phyloP scores from a whole-genome alignment of 2,113 vertebrate species.

The Gavia stellata region DNA sequence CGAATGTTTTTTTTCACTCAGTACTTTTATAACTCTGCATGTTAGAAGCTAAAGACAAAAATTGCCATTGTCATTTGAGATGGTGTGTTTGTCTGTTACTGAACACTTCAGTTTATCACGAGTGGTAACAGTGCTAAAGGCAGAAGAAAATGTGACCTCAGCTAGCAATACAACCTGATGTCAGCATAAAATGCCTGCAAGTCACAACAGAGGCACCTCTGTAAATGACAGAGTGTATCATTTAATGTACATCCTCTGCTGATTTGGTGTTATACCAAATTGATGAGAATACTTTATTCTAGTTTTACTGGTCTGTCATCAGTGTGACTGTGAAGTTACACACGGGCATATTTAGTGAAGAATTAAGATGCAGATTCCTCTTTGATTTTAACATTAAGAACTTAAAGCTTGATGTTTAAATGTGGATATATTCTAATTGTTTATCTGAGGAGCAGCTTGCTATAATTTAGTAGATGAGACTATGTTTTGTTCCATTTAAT shows the following conservation, averaged over 20 bases:
- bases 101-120: background rate
- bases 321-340: background rate
- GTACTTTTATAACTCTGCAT: background rate
- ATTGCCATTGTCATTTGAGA: background rate
- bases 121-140: background rate
- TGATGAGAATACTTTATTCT: background rate
- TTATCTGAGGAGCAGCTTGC: background rate
- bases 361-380: background rate
- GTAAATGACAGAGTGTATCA: background rate
- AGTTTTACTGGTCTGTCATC: background rate
- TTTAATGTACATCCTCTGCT: background rate
- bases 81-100: background rate
- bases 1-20: background rate
- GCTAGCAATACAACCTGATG: background rate
- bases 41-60: background rate
- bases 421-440: background rate
- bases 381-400: background rate
- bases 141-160: background rate
- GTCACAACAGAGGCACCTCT: background rate
- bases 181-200: background rate
- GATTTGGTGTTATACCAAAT: background rate
- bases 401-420: background rate
- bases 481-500: background rate
- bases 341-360: background rate
- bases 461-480: background rate